Conservation (phyloP, 2,113 vertebrate species). For the Ploceus nigricollis region DNA sequence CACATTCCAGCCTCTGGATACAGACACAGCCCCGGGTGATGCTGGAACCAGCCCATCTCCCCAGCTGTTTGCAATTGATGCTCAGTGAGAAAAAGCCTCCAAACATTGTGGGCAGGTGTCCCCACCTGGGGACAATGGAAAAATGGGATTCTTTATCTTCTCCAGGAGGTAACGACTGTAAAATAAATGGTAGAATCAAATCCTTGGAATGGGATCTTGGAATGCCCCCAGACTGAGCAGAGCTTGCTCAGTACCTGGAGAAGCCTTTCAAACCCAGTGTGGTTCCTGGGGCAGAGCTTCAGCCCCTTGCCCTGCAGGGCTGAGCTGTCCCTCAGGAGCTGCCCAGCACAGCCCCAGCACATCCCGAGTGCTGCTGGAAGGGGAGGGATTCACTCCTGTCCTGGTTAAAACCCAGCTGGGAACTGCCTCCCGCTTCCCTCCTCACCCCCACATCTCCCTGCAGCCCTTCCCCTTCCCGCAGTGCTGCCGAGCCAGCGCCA, state of each 20-base stretch:
- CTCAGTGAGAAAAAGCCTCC: neutral
- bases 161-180: fast-evolving
- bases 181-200: neutral
- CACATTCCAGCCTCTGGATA: neutral
- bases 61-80: fast-evolving
- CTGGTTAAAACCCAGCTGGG: neutral
- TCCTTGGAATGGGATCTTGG: neutral
- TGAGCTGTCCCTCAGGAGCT: neutral
- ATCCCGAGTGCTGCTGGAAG: neutral
- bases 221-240: neutral
- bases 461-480: neutral
- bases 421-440: neutral
- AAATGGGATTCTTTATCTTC: neutral
- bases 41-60: neutral
- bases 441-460: neutral
- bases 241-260: neutral
- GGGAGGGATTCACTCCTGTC: neutral
- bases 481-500: fast-evolving
- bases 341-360: neutral
- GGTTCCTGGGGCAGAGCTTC: neutral
- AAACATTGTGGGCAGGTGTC: neutral
- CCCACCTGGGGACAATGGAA: neutral
- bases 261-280: neutral
- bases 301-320: fast-evolving
- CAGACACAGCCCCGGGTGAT: fast-evolving